A percentile compares a stretch with the other conserved stretches of the same genome.
phyloP scores from a whole-genome alignment of 2,797 vertebrate species.

The Lycodopsis pacificus region DNA sequence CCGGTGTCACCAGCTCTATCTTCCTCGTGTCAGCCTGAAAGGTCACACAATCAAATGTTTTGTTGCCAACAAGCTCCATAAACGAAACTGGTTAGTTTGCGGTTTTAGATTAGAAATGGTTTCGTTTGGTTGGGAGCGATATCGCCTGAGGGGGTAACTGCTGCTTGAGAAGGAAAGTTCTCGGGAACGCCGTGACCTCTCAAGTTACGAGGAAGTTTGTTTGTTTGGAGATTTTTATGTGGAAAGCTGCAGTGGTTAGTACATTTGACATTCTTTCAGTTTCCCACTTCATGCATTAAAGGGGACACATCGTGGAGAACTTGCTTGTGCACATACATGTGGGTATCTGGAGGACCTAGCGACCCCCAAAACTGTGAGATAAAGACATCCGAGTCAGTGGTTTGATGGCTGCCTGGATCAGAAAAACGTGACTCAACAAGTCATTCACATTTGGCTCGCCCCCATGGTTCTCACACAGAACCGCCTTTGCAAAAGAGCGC shows the following conservation, averaged over 20 bases:
- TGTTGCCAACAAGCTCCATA: not conserved
- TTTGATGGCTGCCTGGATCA: not conserved
- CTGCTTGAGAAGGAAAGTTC: not conserved
- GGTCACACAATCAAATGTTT: conserved; percentile 47
- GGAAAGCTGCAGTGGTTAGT: not conserved
- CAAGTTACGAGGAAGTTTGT: not conserved
- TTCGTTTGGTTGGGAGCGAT: not conserved
- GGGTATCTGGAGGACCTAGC: not conserved
- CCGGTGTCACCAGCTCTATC: conserved; percentile 52
- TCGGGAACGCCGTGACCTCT: not conserved
- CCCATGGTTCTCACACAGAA: not conserved
- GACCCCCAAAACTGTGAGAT: not conserved
- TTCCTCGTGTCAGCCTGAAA: conserved; percentile 59
- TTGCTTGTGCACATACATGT: not conserved
- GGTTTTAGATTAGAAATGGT: not conserved
- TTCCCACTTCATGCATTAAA: not conserved
- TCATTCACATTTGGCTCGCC: not conserved
- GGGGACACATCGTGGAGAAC: not conserved
- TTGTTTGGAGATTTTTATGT: not conserved
- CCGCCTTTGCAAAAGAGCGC: too few relatives aligned
- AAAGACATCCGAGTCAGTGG: not conserved
- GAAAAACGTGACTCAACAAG: not conserved
- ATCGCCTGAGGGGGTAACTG: rapidly evolving
- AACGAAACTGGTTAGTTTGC: not conserved
- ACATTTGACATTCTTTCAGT: not conserved